Evolutionary conservation across 1,140 invertebrate species (phyloP).

Genomic region (Drosophila orosa): DNA sequence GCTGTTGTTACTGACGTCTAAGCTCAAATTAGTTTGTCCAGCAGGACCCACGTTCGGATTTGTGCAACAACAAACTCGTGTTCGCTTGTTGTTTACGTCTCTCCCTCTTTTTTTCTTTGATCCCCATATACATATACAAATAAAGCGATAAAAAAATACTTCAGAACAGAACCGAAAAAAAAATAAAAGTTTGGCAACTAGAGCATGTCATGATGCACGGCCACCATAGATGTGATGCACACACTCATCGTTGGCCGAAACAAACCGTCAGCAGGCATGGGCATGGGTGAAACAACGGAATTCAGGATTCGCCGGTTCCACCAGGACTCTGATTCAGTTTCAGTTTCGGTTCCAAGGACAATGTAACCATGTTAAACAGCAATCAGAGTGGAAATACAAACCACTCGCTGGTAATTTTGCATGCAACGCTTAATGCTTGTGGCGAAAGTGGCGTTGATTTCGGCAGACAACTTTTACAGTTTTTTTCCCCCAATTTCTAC

Average conservation of each 20-base stretch:
- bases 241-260: conserved; percentile 57
- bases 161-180: conserved; percentile 22
- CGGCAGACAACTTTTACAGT: conserved; percentile 69
- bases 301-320: conserved; percentile 49
- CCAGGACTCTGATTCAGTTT: conserved; percentile 59
- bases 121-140: conserved; percentile 70
- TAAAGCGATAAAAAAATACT: conserved; percentile 66
- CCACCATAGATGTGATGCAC: conserved; percentile 58
- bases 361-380: conserved; percentile 83
- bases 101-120: conserved; percentile 13
- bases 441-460: conserved; percentile 81
- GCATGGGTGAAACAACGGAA: conserved; percentile 54
- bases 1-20: conserved; percentile 26
- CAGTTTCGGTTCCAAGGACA: conserved; percentile 71
- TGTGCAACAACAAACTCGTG: conserved; percentile 66
- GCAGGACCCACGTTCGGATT: conserved; percentile 57
- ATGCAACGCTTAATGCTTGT: conserved; percentile 81
- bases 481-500: background rate
- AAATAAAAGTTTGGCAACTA: conserved; percentile 69
- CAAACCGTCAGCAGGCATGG: conserved; percentile 25
- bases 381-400: conserved; percentile 83
- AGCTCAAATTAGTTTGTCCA: conserved; percentile 74
- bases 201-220: conserved; percentile 78
- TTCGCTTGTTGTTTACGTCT: conserved; percentile 46
- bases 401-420: conserved; percentile 82